Evolutionary conservation across 2,113 vertebrate genomes (phyloP), one percentile per base, ranked within the genome.

Genomic region (Pycnonotus jocosus): DNA sequence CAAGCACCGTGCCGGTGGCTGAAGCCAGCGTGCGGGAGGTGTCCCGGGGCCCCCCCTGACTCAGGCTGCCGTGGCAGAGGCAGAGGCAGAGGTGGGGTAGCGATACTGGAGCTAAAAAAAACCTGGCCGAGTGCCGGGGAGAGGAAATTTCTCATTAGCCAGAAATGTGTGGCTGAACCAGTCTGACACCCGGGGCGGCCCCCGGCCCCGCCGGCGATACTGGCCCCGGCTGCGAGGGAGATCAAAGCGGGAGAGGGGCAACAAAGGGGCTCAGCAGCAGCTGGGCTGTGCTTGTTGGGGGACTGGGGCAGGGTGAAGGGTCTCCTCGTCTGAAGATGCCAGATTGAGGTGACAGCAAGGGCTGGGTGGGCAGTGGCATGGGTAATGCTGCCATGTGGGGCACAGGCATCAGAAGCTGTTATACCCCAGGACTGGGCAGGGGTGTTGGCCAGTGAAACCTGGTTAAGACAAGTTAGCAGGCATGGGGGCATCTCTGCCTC

Each of bases 91-190:
- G 96, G 96, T 95, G 93, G 80, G 93, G 96, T 92, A 95, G 89
- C 27, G 96, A 96, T 96, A 96, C 94, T 33, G 7, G 80, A 85
- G 90, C 92, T 93, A 95, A 96, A 96, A 86, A 89, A 94, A 77
- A 31, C 47, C 53, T 85, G 35, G 78, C 78, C 21, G 2, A 88
- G 79, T 4, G 11, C 72, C 7, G 42, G 28, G 60, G 70, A 91
- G 92, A 94, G 95, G 92, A 95, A 94, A 95, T 96, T 96, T 96
- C 94, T 96, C 94, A 95, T 96, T 96, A 96, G 94, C 48, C 96
- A 96, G 93, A 93, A 96, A 96, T 66, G 96, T 91, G 96, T n/a
- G 89, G 91, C 93, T 88, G 94, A 93, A 96, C 96, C 94, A 88
- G 94, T 95, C 93, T 86, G 94, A 95, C 96, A 95, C 91, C 76